Evolutionary conservation across 2,113 vertebrate species (phyloP), one percentile per base, ranked within the genome.

Genomic region (Perca flavescens): DNA sequence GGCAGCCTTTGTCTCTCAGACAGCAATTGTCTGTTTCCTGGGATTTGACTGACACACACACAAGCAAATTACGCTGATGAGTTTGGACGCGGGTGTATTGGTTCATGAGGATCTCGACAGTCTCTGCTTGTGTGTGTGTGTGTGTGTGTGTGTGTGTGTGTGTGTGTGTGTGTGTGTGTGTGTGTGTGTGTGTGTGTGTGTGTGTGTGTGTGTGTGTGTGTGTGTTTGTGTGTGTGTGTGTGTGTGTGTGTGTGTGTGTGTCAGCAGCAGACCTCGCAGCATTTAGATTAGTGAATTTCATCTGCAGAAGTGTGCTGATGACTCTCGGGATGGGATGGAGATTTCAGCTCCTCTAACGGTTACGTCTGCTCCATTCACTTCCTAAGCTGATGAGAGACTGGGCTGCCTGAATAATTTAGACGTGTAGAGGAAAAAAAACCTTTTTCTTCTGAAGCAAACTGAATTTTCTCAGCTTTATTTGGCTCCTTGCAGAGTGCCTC

Each of bases 351-450:
- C 25, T 82, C 76, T 87, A 70, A 77, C 77, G 10, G 28, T 83
- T 78, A 25, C 65, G 36, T 80, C 83, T 40, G 79, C 88, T 88
- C 61, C 85, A 6, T 80, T 83, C 16, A 25, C 71, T 49, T 49
- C 65, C 36, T 62, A 22, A 74, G 83, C 87, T 79, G 83, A 80
- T 70, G 80, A 85, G 77, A 25, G 77, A 28, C 60, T 2, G 74
- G 85, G 68, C 63, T 0, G 76, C 19, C 64, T 90, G 80, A 91
- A 91, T 88, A 85, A 92, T 91, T 92, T 14, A 90, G 47, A 71
- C 2, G 5, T 21, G 61, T 28, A 40, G 54, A 43, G 61, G 73
- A 72, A 69, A 53, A 53, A 65, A 53, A 57, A 14, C 74, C 74
- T 57, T 86, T 89, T 80, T 28, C 78, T 86, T 85, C 85, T 72